Conservation (phyloP, 2,888 invertebrate species). For the Dynastes tityus region DNA sequence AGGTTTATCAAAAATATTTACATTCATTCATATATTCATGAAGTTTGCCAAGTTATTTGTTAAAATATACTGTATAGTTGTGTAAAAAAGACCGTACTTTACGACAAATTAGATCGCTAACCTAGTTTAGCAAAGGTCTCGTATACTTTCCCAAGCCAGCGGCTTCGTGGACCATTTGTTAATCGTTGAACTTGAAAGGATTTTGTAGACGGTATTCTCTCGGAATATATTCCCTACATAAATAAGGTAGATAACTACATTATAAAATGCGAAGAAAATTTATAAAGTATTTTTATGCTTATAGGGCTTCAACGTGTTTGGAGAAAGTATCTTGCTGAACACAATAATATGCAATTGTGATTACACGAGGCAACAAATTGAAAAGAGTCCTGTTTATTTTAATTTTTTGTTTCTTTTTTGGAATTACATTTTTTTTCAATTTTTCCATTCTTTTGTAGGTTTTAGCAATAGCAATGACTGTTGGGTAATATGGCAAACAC, state of each 20-base stretch:
- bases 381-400: too few species aligned
- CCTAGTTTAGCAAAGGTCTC: neutral
- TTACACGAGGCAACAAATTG: too few species aligned
- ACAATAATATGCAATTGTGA: too few species aligned
- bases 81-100: neutral
- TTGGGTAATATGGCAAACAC: too few species aligned
- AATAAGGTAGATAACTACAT: neutral
- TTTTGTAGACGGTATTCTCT: neutral
- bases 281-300: too few species aligned
- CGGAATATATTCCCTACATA: too few species aligned
- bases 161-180: neutral
- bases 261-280: neutral
- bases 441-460: too few species aligned
- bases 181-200: neutral
- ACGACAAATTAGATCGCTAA: conserved; percentile 17
- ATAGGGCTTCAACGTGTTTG: too few species aligned
- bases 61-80: neutral
- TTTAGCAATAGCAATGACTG: too few species aligned
- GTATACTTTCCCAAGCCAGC: neutral
- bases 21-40: conserved; percentile 10
- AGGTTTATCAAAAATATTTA: conserved; percentile 16
- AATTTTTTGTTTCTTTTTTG: too few species aligned
- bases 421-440: too few species aligned
- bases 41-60: neutral
- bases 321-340: too few species aligned